Evolutionary conservation across 2,888 invertebrate genomes (phyloP), one percentile per base, ranked within the genome.

Genomic region (Athalia circularis): DNA sequence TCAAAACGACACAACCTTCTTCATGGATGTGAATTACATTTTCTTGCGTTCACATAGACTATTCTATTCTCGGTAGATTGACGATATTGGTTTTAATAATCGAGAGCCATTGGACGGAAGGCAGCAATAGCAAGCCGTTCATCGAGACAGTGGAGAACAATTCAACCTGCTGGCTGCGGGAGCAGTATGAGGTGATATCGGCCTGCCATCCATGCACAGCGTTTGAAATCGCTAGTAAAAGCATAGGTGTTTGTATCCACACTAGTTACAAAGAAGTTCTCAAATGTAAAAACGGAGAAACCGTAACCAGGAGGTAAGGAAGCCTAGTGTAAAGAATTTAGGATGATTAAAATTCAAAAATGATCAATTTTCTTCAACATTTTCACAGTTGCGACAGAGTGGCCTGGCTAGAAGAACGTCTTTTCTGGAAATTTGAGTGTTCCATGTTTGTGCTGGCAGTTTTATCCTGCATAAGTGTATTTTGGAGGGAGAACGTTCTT

Each of bases 191-290:
- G 81, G 92, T 96, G 29, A 92, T 95, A 29, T 93, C 93, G 84
- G 95, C 95, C 90, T 97, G 97, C 85, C 95, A 96, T 91, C 96
- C 95, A n/a, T 97, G 97, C 90, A 94, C 95, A 88, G 94, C 95
- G 82, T 96, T 96, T 90, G 97, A 97, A 92, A 94, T 96, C 81
- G 93, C 94, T 76, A 96, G 96, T 87, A 94, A 94, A 90, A 96
- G 95, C 87, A 94, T 95, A 85, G 95, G 95, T 76, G 95, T 96
- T 65, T 97, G 97, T 86, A 94, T 95, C 80, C 95, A 95, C 84
- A 96, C 96, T 2, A 95, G 95, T 87, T 96, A 94, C 87, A 97
- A 96, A 88, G 97, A 97, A 91, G 93, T 95, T 79, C 88, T 97
- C 9, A 94, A 94, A 86, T 97, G 97, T 91, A 93, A 94, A 85